Base-by-base conservation (phyloP, 2,113 vertebrate species). In the Cebus imitator region DNA sequence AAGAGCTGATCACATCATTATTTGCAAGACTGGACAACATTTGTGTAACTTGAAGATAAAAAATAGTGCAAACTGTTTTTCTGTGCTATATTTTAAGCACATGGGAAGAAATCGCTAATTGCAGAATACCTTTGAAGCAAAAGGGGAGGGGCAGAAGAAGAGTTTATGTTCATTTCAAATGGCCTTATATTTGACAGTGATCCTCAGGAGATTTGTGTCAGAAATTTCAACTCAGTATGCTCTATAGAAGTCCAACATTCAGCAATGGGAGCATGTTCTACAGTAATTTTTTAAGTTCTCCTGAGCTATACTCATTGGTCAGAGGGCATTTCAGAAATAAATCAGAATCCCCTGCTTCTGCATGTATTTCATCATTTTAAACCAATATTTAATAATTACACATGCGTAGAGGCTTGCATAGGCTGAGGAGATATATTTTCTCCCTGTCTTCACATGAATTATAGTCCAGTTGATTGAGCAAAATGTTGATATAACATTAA, bases 401-500 rank as follows among this genome's bases (percentile, higher is more conserved):
- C 9, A 72, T n/a, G 18, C 87, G 5, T 35, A 55, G 37, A 78
- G 66, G 8, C 37, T 50, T 58, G 0, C 0, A 1, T 50, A 73
- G n/a, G 61, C 27, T 81, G 78, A 18, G 23, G 7, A 50, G 52
- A 82, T 32, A 11, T 3, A 50, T 75, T 83, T 45, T 57, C 10
- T 58, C 25, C 52, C 45, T 87, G 10, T 78, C 25, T 40, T 95
- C 16, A 87, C 14, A 81, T 52, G 21, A 92, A 58, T 81, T 76
- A 72, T 23, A 95, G 57, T 79, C 55, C 64, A 90, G 23, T 50
- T 58, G 61, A 25, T 80, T 35, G 30, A 66, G 14, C 27, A 72
- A 93, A 96, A 55, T 86, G 57, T 84, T 94, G 89, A 68, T 50
- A 57, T 85, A 50, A 75, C 23, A 70, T 30, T 68, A 70, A 80